A percentile compares a stretch with the other conserved stretches of the same genome.
Conservation (phyloP, 1,140 invertebrate species). For the Papilio glaucus region DNA sequence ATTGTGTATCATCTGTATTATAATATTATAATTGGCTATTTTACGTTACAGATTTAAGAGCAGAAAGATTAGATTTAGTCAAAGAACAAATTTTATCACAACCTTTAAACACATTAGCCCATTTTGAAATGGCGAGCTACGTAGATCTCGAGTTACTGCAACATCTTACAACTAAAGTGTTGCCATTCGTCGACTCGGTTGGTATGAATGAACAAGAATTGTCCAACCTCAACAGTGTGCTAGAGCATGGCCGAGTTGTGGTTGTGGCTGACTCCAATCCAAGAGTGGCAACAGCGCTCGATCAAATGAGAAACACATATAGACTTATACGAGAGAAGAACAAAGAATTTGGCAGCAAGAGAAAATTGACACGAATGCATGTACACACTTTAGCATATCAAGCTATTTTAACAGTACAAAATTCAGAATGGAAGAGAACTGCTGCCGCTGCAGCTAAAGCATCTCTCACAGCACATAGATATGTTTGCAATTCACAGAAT, state of each 20-base stretch:
- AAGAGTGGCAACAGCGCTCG: conserved; percentile 90
- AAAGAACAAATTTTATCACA: conserved; percentile 87
- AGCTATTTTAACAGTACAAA: conserved; percentile 89
- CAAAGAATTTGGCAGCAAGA: conserved; percentile 74
- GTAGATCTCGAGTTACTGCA: conserved; percentile 88
- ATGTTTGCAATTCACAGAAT: conserved; percentile 91
- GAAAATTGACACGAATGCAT: conserved; percentile 90
- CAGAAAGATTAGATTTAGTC: conserved; percentile 87
- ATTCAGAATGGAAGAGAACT: conserved; percentile 89
- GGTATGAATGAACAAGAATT: conserved; percentile 96
- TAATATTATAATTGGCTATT: conserved; percentile 22
- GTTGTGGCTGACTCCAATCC: conserved; percentile 91
- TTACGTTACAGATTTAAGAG: conserved; percentile 84
- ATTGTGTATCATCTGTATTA: neutral
- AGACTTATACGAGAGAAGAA: conserved; percentile 82
- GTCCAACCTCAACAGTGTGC: conserved; percentile 89
- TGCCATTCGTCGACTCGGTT: conserved; percentile 92
- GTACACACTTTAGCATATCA: conserved; percentile 95
- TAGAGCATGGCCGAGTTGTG: conserved; percentile 89
- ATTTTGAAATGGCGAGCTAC: conserved; percentile 96
- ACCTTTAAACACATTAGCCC: conserved; percentile 86
- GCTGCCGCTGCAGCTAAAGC: conserved; percentile 93
- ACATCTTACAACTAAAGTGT: conserved; percentile 87
- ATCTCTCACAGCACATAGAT: conserved; percentile 92
- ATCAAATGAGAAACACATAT: conserved; percentile 93